Evolutionary conservation across 1,140 invertebrate species (phyloP), one percentile per base, ranked within the genome.

Genomic region (Euborellia annulipes): DNA sequence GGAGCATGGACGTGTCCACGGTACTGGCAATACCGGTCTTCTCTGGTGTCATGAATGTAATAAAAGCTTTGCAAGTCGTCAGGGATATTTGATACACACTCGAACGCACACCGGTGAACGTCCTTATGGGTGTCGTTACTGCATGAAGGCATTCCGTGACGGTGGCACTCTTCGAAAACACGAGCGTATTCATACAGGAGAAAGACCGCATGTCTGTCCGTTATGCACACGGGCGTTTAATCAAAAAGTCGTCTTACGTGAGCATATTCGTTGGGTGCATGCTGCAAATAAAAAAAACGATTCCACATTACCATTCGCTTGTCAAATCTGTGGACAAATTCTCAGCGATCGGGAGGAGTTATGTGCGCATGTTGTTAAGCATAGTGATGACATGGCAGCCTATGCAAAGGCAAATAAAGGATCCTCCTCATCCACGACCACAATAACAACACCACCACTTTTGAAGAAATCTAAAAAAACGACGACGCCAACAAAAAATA

Each of bases 101-200:
- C 60, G 73, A 8, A 71, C 66, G 2, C 73, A 77, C 40, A 73
- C 72, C 0, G 72, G 72, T 0, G 71, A 75, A 49, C 68, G 71
- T 38, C 67, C 78, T 1, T 82, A 82, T 51, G 75, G 73, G 17
- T 88, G 83, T 55, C 73, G 70, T 42, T 82, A 81, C 53, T 87
- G 84, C 56, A 82, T 80, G 54, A 88, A 88, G 57, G 74, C 82
- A 37, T 89, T 87, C 47, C 58, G 69, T 9, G 70, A 71, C 48
- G 70, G 69, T 3, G 70, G 69, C 3, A 72, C 70, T 19, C 56
- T 79, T 42, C 65, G 70, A 21, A 69, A 76, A 45, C 78, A 79
- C 46, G 72, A 78, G 58, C 68, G 70, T 18, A 70, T 69, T 40
- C 73, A 76, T 27, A 75, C 71, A 0, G 71, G 77, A 0, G 76